Evolutionary conservation across 2,113 vertebrate genomes (phyloP).

Genomic region (Atherinomorus stipes): DNA sequence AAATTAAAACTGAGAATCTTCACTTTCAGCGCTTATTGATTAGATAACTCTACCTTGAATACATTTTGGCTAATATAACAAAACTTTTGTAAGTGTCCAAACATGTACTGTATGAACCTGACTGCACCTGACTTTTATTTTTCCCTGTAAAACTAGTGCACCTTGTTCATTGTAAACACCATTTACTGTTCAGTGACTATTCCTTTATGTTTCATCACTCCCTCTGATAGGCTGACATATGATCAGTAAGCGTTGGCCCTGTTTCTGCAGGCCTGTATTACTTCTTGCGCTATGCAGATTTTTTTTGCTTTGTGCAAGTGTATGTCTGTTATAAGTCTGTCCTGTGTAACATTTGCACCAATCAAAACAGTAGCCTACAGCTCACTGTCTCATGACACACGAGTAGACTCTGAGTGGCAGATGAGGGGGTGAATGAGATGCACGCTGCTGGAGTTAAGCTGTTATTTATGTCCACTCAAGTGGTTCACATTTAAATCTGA

Average conservation of each 20-base stretch:
- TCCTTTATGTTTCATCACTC: conserved; percentile 55
- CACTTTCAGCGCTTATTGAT: no score
- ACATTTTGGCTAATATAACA: no score
- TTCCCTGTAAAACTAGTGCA: background rate
- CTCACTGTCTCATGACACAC: conserved; percentile 5
- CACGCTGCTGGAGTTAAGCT: conserved; percentile 6
- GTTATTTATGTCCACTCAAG: conserved; percentile 15
- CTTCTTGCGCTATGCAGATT: conserved; percentile 35
- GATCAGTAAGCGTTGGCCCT: conserved; percentile 29
- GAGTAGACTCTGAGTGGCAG: conserved; percentile 23
- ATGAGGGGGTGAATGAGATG: conserved; percentile 13
- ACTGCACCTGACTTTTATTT: conserved; percentile 2
- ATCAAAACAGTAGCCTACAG: conserved; percentile 16
- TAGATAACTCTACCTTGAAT: no score
- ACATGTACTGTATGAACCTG: no score
- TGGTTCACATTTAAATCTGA: conserved; percentile 29
- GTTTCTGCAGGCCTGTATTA: conserved; percentile 25
- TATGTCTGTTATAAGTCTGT: conserved; percentile 19
- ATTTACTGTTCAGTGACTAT: conserved; percentile 6
- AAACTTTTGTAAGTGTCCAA: no score
- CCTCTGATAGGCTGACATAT: conserved; percentile 30
- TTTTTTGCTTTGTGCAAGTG: conserved; percentile 21
- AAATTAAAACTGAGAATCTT: no score
- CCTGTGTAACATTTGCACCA: background rate
- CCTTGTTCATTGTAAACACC: conserved; percentile 3